Evolutionary conservation across 2,113 vertebrate genomes (phyloP), one percentile per base, ranked within the genome.

Genomic region (Sorex araneus): DNA sequence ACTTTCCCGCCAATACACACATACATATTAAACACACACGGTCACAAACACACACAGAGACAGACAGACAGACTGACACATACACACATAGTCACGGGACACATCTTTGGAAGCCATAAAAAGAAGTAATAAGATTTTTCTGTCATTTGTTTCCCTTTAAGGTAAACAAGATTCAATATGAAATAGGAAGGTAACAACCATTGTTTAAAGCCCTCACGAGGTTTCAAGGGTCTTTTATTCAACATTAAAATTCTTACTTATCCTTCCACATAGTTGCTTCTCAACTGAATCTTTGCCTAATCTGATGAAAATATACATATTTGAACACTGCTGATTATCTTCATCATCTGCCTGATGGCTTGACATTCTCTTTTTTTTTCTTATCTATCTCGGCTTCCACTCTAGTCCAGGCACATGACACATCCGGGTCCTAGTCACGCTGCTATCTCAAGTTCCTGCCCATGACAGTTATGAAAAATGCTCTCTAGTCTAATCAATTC

Each of bases 181-280:
- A 50, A 66, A 91, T 80, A 71, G n/a, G 27, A n/a, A 74, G 36
- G 12, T 8, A 78, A 28, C 3, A 47, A 9, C 64, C 50, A 71
- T 64, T 27, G 6, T 54, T 54, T 54, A 90, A 54, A 8, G 30
- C 88, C 10, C 8, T 27, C 25, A 34, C 80, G 81, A 66, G 40
- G 1, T 63, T 66, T 85, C 34, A 84, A 74, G 19, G 2, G 8
- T n/a, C 45, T 23, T 60, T 27, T 10, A 2, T 32, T 40, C 30
- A 34, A 63, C 21, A 89, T 84, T 89, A 47, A 66, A 73, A 15
- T 57, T 80, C 28, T 82, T 64, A 85, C 85, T 89, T 64, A 81
- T 85, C 13, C 27, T 92, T 66, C 32, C 27, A 85, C 32, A 77
- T 21, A 81, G 0, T 34, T 25, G 9, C 36, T 27, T 27, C 70